Evolutionary conservation across 2,113 vertebrate genomes (phyloP).

Genomic region (Microcebus lehilahytsara): DNA sequence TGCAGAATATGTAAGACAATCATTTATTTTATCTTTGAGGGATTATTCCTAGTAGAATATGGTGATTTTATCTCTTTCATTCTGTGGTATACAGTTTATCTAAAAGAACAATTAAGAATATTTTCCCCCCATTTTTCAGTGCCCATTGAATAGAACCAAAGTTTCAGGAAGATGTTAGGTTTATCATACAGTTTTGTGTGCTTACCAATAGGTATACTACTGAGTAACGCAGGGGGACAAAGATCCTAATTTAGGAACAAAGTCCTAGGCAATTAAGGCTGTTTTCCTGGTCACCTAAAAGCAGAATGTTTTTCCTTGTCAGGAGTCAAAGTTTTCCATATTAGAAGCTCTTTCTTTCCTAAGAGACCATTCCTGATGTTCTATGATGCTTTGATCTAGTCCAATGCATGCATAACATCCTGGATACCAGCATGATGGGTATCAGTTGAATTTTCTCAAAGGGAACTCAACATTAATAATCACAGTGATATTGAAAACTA

Average conservation of each 20-base stretch:
- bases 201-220: neutral
- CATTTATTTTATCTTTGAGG: slow-evolving; percentile 1
- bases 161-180: neutral
- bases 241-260: neutral
- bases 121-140: neutral
- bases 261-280: neutral
- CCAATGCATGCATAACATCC: neutral
- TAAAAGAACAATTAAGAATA: neutral
- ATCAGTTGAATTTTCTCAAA: neutral
- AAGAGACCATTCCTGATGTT: neutral
- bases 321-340: neutral
- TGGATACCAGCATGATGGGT: neutral
- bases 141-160: neutral
- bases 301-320: neutral
- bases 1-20: neutral
- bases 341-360: neutral
- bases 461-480: neutral
- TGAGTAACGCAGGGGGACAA: neutral
- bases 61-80: neutral
- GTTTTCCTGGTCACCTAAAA: neutral
- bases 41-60: neutral
- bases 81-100: neutral
- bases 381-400: neutral
- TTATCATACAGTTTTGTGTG: slow-evolving; percentile 10
- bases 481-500: neutral